Evolutionary conservation across 64 coral and sea anemone genomes (phyloP).

Genomic region (Stichodactyla helianthus): DNA sequence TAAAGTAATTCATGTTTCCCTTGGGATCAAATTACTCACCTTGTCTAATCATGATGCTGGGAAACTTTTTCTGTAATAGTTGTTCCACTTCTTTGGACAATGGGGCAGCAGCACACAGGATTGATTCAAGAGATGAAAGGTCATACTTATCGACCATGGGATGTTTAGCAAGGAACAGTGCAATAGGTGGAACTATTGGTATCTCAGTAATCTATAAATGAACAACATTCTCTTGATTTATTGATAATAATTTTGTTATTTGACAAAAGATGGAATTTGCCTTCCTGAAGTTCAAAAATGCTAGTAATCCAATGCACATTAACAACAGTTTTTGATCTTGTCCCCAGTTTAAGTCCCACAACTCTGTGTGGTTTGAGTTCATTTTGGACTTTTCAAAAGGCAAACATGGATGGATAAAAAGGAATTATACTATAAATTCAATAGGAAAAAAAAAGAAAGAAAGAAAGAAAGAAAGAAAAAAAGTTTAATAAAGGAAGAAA

Average conservation of each 20-base stretch:
- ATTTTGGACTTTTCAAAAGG: no score
- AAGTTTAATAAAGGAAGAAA: not conserved
- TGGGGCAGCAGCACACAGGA: conserved; percentile 32
- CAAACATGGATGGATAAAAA: not conserved
- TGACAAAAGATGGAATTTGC: not conserved
- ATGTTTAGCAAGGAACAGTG: conserved; percentile 38
- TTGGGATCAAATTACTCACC: not conserved
- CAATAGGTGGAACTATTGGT: conserved; percentile 28
- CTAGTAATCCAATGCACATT: no score
- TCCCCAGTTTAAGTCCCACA: no score
- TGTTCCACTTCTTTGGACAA: conserved; percentile 27
- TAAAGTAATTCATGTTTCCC: not conserved
- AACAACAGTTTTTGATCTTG: no score
- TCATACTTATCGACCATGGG: conserved; percentile 41
- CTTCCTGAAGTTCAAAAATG: no score
- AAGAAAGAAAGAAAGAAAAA: not conserved
- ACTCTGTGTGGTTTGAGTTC: no score
- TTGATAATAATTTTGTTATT: not conserved
- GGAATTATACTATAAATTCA: not conserved
- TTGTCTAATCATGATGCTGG: conserved; percentile 20
- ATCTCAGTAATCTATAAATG: conserved; percentile 4
- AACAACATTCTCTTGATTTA: not conserved
- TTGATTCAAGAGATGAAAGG: conserved; percentile 14
- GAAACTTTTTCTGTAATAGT: conserved; percentile 19
- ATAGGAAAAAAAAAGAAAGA: not conserved